phyloP scores from a whole-genome alignment of 2,888 invertebrate genomes.

The Orthonychiurus folsomi region DNA sequence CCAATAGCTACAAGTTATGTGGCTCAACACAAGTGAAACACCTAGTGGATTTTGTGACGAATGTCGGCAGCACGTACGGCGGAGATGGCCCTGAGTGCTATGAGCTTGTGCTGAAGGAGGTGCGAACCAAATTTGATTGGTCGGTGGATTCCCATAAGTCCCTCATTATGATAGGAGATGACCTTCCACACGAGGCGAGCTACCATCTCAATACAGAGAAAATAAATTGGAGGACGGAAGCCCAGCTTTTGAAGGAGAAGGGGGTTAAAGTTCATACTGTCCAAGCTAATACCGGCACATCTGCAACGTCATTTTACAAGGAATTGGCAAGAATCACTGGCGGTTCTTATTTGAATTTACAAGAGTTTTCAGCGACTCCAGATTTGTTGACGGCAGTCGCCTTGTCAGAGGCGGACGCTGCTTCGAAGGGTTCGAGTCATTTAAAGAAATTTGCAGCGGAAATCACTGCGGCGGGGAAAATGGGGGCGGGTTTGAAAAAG shows the following conservation, averaged over 20 bases:
- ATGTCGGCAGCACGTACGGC: conserved; percentile 9
- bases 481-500: too few species aligned
- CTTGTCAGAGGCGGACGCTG: conserved; percentile 15
- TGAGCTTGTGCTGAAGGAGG: conserved; percentile 16
- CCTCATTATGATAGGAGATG: conserved; percentile 18
- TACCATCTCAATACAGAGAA: conserved; percentile 1
- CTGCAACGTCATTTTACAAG: conserved; percentile 8
- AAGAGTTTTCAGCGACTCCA: conserved; percentile 17
- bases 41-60: conserved; percentile 15
- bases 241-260: conserved; percentile 13
- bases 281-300: conserved; percentile 5
- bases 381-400: conserved; percentile 18
- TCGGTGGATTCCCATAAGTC: conserved; percentile 15
- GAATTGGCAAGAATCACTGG: conserved; percentile 11
- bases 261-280: conserved; percentile 19
- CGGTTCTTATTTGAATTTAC: conserved; percentile 17
- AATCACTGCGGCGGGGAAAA: conserved; percentile 13
- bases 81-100: conserved; percentile 18
- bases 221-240: conserved; percentile 19
- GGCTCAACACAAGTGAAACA: neutral
- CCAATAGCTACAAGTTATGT: conserved; percentile 19
- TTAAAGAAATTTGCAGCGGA: conserved; percentile 10
- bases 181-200: conserved; percentile 14
- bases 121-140: conserved; percentile 19
- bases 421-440: neutral